Percentiles rank a stretch among this genome's conserved stretches.
Conservation (phyloP, 2,113 vertebrate species). For the Condylura cristata region DNA sequence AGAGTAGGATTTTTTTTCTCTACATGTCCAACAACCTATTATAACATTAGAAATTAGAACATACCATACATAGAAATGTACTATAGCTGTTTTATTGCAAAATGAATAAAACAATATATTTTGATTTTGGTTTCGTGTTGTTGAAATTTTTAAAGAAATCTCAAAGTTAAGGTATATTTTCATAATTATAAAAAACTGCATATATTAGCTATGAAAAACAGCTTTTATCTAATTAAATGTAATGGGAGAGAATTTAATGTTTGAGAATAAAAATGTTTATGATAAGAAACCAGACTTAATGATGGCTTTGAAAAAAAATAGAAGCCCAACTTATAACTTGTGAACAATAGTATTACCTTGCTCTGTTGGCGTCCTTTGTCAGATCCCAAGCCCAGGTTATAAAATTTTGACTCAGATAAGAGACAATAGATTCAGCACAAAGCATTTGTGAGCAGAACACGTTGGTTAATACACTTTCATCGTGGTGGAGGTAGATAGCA, state of each 20-base stretch:
- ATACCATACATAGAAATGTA: background rate
- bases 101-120: conserved; percentile 26
- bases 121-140: conserved; percentile 37
- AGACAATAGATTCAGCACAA: conserved; percentile 98
- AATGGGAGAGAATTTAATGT: conserved; percentile 34
- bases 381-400: conserved; percentile 99
- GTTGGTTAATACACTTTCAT: conserved; percentile 98
- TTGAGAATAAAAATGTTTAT: conserved; percentile 46
- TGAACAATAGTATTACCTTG: conserved; percentile 89
- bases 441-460: conserved; percentile 99
- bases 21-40: conserved; percentile 37
- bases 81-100: background rate
- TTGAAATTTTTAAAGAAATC: conserved; percentile 46
- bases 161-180: conserved; percentile 40
- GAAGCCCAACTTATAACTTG: conserved; percentile 35
- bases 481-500: conserved; percentile 99
- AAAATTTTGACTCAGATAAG: conserved; percentile 99
- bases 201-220: conserved; percentile 24
- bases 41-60: background rate
- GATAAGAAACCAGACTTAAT: conserved; percentile 50
- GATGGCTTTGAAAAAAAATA: conserved; percentile 15
- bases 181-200: conserved; percentile 17
- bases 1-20: conserved; percentile 48
- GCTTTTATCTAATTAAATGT: conserved; percentile 45
- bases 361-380: conserved; percentile 98